Evolutionary conservation across 92 coral and sea anemone species (phyloP).

Genomic region (Epizoanthus rinbou): DNA sequence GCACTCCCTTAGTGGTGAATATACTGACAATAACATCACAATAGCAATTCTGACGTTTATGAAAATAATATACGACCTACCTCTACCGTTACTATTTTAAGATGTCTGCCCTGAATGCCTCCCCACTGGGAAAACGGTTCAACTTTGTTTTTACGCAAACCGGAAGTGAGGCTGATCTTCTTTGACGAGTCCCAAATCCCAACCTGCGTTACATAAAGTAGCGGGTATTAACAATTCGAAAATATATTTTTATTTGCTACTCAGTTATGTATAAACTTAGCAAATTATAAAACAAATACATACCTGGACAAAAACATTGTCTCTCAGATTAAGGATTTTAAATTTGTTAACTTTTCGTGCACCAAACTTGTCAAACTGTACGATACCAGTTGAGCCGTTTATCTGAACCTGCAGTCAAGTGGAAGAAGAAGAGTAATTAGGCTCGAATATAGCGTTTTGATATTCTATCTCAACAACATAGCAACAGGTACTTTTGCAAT

Average conservation of each 20-base stretch:
- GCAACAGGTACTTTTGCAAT: no score
- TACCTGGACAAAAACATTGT: constrained; percentile 39
- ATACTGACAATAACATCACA: no score
- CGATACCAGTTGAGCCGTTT: constrained; percentile 63
- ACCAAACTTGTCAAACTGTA: constrained; percentile 61
- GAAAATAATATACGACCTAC: neutral
- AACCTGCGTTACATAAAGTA: neutral
- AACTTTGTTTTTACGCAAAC: constrained; percentile 11
- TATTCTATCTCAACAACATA: no score
- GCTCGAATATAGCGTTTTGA: no score
- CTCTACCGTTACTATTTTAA: constrained; percentile 20
- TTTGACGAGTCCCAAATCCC: constrained; percentile 17
- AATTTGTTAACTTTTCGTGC: constrained; percentile 49
- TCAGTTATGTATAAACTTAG: neutral
- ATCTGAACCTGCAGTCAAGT: constrained; percentile 32
- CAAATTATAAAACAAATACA: no score
- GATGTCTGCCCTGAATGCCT: constrained; percentile 8
- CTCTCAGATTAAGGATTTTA: constrained; percentile 51
- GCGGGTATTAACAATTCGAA: neutral
- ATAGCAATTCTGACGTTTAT: no score
- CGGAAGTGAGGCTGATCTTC: neutral
- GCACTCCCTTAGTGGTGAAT: no score
- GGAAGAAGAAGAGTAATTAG: no score
- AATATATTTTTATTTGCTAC: neutral
- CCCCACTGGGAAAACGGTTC: neutral